Base-by-base conservation (phyloP, 1,140 invertebrate genomes). In the Hylaeus volcanicus region DNA sequence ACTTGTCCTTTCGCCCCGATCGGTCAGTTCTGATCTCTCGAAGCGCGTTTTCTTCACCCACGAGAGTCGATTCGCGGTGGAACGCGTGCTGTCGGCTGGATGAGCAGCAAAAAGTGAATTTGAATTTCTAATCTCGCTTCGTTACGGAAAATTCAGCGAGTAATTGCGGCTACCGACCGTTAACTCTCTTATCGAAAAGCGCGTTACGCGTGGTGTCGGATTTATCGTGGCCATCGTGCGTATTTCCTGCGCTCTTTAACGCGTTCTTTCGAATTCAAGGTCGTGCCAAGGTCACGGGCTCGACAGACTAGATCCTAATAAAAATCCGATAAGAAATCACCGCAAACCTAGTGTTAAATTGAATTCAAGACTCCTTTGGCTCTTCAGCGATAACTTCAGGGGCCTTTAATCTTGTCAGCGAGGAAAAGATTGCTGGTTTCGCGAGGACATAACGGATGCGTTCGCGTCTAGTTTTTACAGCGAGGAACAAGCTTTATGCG, bases 381-480 rank as follows among this genome's bases (percentile, higher is more conserved):
- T 26, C 26, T 26, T 26, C 26, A 26, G 26, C 26, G 26, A 26
- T 26, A 26, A 26, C 26, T 26, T 26, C 26, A 26, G 26, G 26
- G 14, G 15, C 3, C 15, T 68, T 75, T 75, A 68, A 75, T 75
- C 51, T 66, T 37, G 74, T 68, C 63, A 73, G 41, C 51, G 48
- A 45, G 14, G 55, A 66, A 61, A 51, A 82, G 81, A 58, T 82
- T 51, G 65, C 58, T 5, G 58, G 61, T 76, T 81, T 81, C 83
- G 87, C 82, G 79, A 81, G 51, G 56, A 82, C 87, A 76, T 88
- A 90, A 89, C 89, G 88, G 87, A 88, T 82, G 48, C 65, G 69
- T 51, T 41, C 58, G 56, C 53, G 63, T 78, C 70, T 61, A 81
- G 78, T 81, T 85, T 81, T 81, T 85, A 15, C 60, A 45, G 41